Percentiles rank a stretch among this genome's conserved stretches.
Evolutionary conservation across 2,113 vertebrate genomes (phyloP).

Genomic region (Bos taurus): DNA sequence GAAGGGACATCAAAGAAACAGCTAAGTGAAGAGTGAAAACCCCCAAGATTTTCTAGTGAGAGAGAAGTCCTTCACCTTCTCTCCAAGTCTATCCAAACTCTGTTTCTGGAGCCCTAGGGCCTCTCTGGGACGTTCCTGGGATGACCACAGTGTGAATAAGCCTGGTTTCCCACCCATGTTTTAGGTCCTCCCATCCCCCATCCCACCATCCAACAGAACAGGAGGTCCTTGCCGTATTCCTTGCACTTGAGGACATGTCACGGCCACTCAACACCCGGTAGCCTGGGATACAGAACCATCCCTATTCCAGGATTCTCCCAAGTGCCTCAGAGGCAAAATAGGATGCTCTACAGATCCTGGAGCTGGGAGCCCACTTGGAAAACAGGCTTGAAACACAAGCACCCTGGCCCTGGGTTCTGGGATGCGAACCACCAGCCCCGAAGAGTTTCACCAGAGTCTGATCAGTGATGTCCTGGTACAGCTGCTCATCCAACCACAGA

Average conservation of each 20-base stretch:
- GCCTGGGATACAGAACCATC: constrained; percentile 47
- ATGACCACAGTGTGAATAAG: constrained; percentile 29
- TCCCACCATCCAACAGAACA: neutral
- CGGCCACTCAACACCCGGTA: constrained; percentile 48
- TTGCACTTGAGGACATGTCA: constrained; percentile 60
- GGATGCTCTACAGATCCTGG: neutral
- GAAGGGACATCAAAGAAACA: neutral
- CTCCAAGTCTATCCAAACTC: neutral
- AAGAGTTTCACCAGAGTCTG: neutral
- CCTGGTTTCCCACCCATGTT: neutral
- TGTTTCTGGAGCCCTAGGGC: neutral
- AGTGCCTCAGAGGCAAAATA: constrained; percentile 56
- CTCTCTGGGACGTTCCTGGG: neutral
- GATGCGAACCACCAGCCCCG: neutral
- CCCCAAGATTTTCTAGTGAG: neutral
- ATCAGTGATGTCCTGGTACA: neutral
- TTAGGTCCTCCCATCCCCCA: neutral
- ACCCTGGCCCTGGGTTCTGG: neutral
- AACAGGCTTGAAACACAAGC: neutral
- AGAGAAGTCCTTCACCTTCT: neutral
- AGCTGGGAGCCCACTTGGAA: neutral
- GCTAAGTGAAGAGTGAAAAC: neutral
- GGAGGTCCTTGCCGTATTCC: constrained; percentile 44
- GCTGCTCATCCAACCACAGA: neutral
- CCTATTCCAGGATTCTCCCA: constrained; percentile 44